Percentiles rank a stretch among this genome's conserved stretches.
These are phyloP conservation scores for Drepanosiphum platanoidis DNA, from an alignment of 2,888 invertebrate genomes.

Conservation along the genomic window DNA sequence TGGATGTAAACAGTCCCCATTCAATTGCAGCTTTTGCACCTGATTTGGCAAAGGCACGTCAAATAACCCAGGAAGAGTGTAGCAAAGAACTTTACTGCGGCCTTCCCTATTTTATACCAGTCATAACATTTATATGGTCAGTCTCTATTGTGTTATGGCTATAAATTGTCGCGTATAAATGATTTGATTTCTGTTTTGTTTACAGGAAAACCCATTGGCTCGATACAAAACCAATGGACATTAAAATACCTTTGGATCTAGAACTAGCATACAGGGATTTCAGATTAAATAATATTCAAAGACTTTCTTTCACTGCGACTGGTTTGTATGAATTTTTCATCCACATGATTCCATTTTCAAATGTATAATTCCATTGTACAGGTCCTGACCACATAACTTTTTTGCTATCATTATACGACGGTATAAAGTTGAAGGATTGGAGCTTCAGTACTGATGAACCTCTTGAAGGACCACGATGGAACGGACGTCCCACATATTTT, in stretches of 20 bases:
- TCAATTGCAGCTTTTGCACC: constrained; percentile 72
- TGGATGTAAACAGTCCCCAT: constrained; percentile 79
- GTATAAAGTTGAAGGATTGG: constrained; percentile 72
- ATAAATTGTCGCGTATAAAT: neutral
- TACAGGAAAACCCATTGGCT: constrained; percentile 73
- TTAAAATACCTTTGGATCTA: constrained; percentile 70
- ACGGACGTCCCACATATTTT: constrained; percentile 74
- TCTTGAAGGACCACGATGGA: constrained; percentile 71
- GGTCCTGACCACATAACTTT: constrained; percentile 77
- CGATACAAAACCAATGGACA: constrained; percentile 70
- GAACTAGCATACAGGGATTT: constrained; percentile 68
- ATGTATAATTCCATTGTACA: constrained; percentile 65
- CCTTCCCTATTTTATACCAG: constrained; percentile 82
- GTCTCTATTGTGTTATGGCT: constrained; percentile 41
- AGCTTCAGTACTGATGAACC: constrained; percentile 71
- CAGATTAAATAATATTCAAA: constrained; percentile 67
- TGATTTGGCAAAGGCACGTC: constrained; percentile 69
- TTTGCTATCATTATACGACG: constrained; percentile 73
- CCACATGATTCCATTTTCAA: neutral
- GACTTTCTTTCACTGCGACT: constrained; percentile 70
- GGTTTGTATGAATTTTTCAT: constrained; percentile 67
- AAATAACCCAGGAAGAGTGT: constrained; percentile 70
- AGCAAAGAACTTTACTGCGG: constrained; percentile 78
- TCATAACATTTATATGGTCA: constrained; percentile 74
- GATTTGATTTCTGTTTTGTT: neutral